phyloP scores from a whole-genome alignment of 2,113 vertebrate species.

The Leptobrachium leishanense region DNA sequence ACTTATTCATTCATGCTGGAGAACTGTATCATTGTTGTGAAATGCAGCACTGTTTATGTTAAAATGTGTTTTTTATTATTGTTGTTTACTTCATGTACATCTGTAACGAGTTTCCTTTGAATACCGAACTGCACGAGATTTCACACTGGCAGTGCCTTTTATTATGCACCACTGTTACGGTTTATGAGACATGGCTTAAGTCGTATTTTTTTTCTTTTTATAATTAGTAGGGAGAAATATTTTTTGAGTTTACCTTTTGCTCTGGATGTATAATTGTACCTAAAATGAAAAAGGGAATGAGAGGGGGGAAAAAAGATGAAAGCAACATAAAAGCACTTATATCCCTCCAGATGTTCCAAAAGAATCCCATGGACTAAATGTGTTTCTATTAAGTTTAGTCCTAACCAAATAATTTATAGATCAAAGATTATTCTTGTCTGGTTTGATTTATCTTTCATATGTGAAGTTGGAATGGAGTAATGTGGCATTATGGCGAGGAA shows the following conservation, averaged over 20 bases:
- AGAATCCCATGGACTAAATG: conserved; percentile 7
- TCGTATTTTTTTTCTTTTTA: background rate
- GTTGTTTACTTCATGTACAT: too few species aligned
- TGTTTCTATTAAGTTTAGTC: conserved; percentile 24
- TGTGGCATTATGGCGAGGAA: background rate
- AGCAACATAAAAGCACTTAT: conserved; percentile 6
- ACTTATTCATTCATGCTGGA: too few species aligned
- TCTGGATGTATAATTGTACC: background rate
- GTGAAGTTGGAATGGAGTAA: conserved; percentile 27
- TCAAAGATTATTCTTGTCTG: conserved; percentile 17
- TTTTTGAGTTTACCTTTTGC: background rate
- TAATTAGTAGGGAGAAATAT: conserved; percentile 16
- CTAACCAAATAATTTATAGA: conserved; percentile 32
- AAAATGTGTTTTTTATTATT: too few species aligned
- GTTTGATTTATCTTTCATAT: conserved; percentile 27
- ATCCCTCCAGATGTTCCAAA: conserved; percentile 26
- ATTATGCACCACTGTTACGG: background rate
- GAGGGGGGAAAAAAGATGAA: conserved; percentile 15
- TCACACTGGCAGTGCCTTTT: too few species aligned
- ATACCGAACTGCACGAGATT: too few species aligned
- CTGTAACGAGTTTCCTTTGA: too few species aligned
- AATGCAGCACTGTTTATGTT: too few species aligned
- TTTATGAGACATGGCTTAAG: background rate
- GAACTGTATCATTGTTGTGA: too few species aligned
- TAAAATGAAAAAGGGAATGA: background rate